Evolutionary conservation across 2,888 invertebrate species (phyloP).

Genomic region (Chaetogeoica ovagalla): DNA sequence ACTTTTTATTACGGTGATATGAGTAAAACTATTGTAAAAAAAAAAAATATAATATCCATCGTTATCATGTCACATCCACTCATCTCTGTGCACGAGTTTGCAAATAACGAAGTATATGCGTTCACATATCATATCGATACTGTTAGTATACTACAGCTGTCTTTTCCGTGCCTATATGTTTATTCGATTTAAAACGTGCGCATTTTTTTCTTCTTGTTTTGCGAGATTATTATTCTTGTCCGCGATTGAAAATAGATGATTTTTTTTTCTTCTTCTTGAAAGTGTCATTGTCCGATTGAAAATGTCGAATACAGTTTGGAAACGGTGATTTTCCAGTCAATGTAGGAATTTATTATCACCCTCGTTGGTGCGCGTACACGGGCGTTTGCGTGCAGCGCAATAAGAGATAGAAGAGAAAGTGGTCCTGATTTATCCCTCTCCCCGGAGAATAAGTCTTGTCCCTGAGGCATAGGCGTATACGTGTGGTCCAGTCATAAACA

Average conservation of each 20-base stretch:
- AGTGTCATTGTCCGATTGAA: slow-evolving; percentile 24
- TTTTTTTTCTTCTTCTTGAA: not conserved
- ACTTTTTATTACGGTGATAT: no score
- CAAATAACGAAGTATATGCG: not conserved
- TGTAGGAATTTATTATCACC: slow-evolving; percentile 27
- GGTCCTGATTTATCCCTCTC: slow-evolving; percentile 19
- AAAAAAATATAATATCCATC: no score
- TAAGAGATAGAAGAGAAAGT: not conserved
- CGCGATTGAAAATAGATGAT: no score
- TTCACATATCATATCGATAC: not conserved
- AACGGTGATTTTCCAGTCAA: not conserved
- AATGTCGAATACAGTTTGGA: not conserved
- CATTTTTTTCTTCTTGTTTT: no score
- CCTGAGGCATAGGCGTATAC: slow-evolving; percentile 18
- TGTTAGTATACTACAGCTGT: no score
- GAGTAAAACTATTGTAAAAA: no score
- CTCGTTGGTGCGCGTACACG: not conserved
- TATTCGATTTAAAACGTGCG: no score
- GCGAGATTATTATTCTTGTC: no score
- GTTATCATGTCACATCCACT: not conserved
- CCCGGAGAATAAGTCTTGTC: slow-evolving; percentile 11
- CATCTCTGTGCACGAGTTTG: not conserved
- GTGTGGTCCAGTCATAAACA: slow-evolving; percentile 36
- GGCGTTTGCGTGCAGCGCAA: not conserved
- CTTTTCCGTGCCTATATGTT: no score